phyloP scores from a whole-genome alignment of 1,140 invertebrate species.

The Drosophila teissieri region DNA sequence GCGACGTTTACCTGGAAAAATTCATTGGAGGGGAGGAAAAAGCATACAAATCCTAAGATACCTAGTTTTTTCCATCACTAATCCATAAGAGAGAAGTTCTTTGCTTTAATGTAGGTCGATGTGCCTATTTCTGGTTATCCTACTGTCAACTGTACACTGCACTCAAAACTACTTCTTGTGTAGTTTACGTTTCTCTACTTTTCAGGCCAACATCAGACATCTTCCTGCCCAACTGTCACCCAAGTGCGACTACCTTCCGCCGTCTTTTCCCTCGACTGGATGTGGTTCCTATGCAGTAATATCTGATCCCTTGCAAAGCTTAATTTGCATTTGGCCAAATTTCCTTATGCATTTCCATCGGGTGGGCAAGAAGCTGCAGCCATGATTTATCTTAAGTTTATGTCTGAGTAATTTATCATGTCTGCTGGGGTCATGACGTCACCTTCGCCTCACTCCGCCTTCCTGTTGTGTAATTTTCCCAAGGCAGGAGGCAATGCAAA shows the following conservation, averaged over 20 bases:
- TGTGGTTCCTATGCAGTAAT: conserved; percentile 3
- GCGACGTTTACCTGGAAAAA: background rate
- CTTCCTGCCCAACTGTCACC: conserved; percentile 11
- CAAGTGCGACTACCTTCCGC: conserved; percentile 48
- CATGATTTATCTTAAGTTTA: conserved; percentile 78
- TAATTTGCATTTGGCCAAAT: conserved; percentile 37
- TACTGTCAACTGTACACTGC: too few species aligned
- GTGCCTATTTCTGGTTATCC: too few species aligned
- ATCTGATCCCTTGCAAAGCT: conserved; percentile 8
- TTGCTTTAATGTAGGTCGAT: too few species aligned
- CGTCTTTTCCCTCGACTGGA: conserved; percentile 38
- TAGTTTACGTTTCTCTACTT: background rate
- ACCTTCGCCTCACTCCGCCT: conserved; percentile 3
- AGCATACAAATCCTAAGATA: too few species aligned
- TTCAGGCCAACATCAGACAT: conserved; percentile 9
- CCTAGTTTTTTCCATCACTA: too few species aligned
- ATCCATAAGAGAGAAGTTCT: too few species aligned
- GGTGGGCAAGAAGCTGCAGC: conserved; percentile 39
- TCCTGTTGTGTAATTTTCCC: conserved; percentile 19
- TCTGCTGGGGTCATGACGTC: conserved; percentile 41
- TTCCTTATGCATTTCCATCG: conserved; percentile 55
- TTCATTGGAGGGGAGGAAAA: background rate
- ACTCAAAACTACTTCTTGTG: too few species aligned
- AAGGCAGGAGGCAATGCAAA: conserved; percentile 61
- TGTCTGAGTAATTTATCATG: conserved; percentile 77